Base-by-base conservation (phyloP, 2,113 vertebrate species). In the Mustela lutreola region DNA sequence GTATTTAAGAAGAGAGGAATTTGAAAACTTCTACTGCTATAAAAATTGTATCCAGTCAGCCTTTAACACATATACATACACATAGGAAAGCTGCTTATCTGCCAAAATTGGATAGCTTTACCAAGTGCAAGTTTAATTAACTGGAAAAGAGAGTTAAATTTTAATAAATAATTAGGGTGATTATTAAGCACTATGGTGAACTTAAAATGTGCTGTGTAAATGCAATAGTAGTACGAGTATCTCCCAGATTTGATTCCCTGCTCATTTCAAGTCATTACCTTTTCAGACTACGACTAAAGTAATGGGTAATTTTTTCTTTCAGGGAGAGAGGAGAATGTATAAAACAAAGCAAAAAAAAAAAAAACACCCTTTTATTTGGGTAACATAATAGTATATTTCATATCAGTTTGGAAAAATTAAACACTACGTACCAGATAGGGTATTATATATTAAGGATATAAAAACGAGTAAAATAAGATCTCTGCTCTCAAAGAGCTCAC, bases 61-160 rank as follows among this genome's bases (percentile, higher is more conserved):
- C 53, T 92, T 92, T 90, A 88, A 85, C 63, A 96, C 60, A 95
- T 28, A 93, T 11, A 33, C 26, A 53, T n/a, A 31, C 4, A 0
- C 53, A 63, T 67, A 95, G n/a, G 76, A 85, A 91, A 94, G 19
- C 92, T 97, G 58, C 78, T 92, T 88, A 82, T 95, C 63, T 94
- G 76, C 50, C 70, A 76, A 94, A 95, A 97, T 63, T 92, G 88
- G 36, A 85, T 91, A 45, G 53, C 56, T 88, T 97, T 97, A 92
- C 33, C 76, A 86, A 96, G 62, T 71, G 18, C 80, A 95, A 96
- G 88, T 91, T 95, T 96, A 97, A 97, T 92, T 96, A 96, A 93
- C 91, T 94, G 50, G 60, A 95, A 97, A 97, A 92, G 18, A 86
- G 71, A 86, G 70, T 91, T 98, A 88, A 71, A 94, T 95, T 96